Percentiles rank a stretch among this genome's conserved stretches.
Evolutionary conservation across 2,113 vertebrate genomes (phyloP).

Genomic region (Etia nguti): DNA sequence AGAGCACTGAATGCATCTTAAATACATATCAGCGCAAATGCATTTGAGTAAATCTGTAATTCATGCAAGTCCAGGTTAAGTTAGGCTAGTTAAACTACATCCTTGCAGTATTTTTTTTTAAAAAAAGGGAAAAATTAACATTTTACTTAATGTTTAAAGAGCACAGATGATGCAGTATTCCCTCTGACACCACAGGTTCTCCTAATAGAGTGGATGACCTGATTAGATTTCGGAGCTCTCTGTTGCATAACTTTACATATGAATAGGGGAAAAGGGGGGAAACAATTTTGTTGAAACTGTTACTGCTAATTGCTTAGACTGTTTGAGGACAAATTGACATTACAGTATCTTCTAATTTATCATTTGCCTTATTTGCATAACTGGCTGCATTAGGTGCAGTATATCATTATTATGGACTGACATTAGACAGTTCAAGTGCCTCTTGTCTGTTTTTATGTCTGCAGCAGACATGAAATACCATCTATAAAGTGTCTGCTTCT

Average conservation of each 20-base stretch:
- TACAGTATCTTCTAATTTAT: not conserved
- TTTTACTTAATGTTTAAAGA: not conserved
- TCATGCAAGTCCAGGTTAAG: not conserved
- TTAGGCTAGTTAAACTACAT: not conserved
- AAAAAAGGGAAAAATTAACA: not conserved
- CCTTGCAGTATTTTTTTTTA: not conserved
- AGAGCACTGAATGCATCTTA: not conserved
- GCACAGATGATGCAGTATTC: not conserved
- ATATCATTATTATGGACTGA: not conserved
- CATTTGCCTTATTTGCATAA: constrained; percentile 2
- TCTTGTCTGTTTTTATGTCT: not conserved
- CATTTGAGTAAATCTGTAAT: not conserved
- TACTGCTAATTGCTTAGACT: constrained; percentile 6
- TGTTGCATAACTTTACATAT: constrained; percentile 1
- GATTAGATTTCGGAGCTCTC: not conserved
- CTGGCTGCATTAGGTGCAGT: not conserved
- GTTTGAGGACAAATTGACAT: not conserved
- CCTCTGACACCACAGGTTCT: not conserved
- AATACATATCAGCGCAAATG: not conserved
- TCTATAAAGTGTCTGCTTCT: not conserved
- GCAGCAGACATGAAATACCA: not conserved
- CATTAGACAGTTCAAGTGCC: constrained; percentile 2
- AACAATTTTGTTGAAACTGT: not conserved
- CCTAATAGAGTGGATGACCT: not conserved
- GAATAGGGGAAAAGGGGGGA: not conserved